Evolutionary conservation across 2,797 vertebrate genomes (phyloP), one percentile per base, ranked within the genome.

Genomic region (Spondyliosoma cantharus): DNA sequence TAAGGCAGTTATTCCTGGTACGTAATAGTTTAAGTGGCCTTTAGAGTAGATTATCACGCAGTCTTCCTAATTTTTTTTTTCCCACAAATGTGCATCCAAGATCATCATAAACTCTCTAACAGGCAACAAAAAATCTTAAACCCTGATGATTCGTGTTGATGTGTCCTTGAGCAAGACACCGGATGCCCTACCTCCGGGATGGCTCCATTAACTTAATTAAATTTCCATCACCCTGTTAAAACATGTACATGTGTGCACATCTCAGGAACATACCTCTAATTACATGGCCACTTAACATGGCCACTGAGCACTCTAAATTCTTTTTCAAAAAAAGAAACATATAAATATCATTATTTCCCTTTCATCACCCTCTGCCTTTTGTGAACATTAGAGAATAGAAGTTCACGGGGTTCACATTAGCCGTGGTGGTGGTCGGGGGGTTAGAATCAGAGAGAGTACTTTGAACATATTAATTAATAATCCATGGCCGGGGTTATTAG

Each of bases 401-500:
- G 87, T 85, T 92, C 87, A 86, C 69, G 68, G 70, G 80, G 82
- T 89, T 89, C 68, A 82, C 75, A 86, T 89, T 88, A 88, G 82
- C 81, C 13, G 50, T 82, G 43, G 81, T 78, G 83, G 81, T 84
- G 87, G 86, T 89, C 64, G 67, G 75, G 77, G 66, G 86, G 80
- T 87, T 80, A 85, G 74, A 91, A 78, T 88, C 81, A 76, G 85
- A 87, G 77, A 62, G 84, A 86, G 70, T 50, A 87, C 89, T 92
- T 91, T 89, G 86, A 92, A 91, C 82, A 88, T 90, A 90, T 90
- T 87, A 89, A 92, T 93, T 91, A 93, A 93, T 92, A 92, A 93
- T 89, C 86, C 90, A 93, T 91, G 90, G 80, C 66, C 81, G 73
- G 29, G 79, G 83, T 92, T 90, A 88, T 93, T 91, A 90, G 88